Base-by-base conservation (phyloP, 2,888 invertebrate genomes). In the Luperina nickerlii region DNA sequence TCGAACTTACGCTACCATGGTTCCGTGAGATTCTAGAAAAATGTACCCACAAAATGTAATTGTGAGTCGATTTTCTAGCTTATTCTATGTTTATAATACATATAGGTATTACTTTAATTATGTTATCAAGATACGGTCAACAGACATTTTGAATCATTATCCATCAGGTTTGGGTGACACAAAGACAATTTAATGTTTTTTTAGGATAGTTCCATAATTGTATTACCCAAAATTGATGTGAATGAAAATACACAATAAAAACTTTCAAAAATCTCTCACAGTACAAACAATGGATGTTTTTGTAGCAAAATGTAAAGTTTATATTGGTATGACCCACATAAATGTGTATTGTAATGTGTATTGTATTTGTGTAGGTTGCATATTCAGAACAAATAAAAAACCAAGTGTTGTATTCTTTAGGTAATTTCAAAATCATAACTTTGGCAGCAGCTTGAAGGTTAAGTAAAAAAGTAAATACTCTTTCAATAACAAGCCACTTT, bases 1-100 rank as follows among this genome's bases (percentile, higher is more conserved):
- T 82, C 74, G 18, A 82, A 73, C 75, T 93, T 90, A 70, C 93
- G 74, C 76, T 74, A 27, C 74, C 63, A 45, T 71, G 62, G 74
- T 86, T 85, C 85, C 51, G 67, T 63, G 69, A 54, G 63, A 74
- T 90, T 89, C 89, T 89, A 90, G 90, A 87, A 88, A 86, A 81
- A 70, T 76, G 51, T 86, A 89, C 86, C 85, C 85, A 60, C 88
- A 69, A 73, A 48, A 65, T 71, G 38, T 51, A 24, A 60, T 27
- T 57, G 45, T 51, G 63, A 65, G 24, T n/a, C n/a, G 20, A 63
- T 68, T 65, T 60, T 15, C 9, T 42, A 74, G 27, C 63, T 32
- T 27, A 32, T 63, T 72, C 27, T 76, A 32, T 73, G 54, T 38
- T 32, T 51, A 20, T 13, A 18, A 9, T 65, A 45, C 51, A 38